Base-by-base conservation (phyloP, 1,140 invertebrate species). In the Sinella curviseta region DNA sequence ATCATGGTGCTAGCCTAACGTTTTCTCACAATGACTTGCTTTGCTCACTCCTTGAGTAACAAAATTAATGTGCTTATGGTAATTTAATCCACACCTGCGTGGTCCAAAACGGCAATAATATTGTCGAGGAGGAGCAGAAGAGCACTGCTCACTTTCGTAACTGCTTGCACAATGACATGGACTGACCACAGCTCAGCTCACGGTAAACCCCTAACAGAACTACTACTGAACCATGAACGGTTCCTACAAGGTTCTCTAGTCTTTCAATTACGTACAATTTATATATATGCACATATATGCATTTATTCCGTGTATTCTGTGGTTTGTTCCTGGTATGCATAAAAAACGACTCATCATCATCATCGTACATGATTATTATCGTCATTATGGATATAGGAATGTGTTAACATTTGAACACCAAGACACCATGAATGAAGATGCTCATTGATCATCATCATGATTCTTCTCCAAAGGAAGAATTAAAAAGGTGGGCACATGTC, bases 151-250 rank as follows among this genome's bases (percentile, higher is more conserved):
- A 70, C 65, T 70, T 2, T 70, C 30, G 65, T n/a, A 30, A 70
- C 65, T 70, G 31, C 65, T 70, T 70, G 31, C 65, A 70, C 65
- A 70, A 70, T 70, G 65, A 30, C 65, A 70, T 70, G 65, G 65
- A 30, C 28, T 33, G 28, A 33, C 31, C 65, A 70, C 28, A 33
- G 26, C 31, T 70, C 28, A 33, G 26, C 31, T 70, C 28, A 33
- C 12, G 28, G 28, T 33, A 70, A 70, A 33, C 31, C 31, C 65
- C 65, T 16, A 60, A 8, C n/a, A 33, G 4, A 31, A 70, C 3
- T 12, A 14, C 65, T 70, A 70, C 65, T 70, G 65, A 70, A 31
- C 65, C 30, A 70, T 70, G 65, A 70, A 33, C 31, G 24, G 31
- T 17, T 33, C 65, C 12, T 31, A 24, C 65, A 70, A 70, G 65